Evolutionary conservation across 2,113 vertebrate species (phyloP), one percentile per base, ranked within the genome.

Genomic region (Coreoperca whiteheadi): DNA sequence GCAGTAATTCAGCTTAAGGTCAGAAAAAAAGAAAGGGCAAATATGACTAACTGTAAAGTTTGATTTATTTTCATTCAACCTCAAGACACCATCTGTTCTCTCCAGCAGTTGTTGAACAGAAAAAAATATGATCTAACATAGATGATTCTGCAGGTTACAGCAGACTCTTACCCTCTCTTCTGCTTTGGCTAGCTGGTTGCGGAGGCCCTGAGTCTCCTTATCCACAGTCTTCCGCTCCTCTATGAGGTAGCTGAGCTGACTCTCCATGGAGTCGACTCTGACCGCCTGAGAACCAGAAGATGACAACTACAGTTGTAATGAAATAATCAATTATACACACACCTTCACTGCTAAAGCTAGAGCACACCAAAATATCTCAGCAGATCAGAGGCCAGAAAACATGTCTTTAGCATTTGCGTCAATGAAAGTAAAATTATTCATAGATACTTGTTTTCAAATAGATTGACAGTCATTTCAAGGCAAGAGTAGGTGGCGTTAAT

Each of bases 101-200:
- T 9, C 39, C 39, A 41, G 39, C 39, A 41, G 39, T 9, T 41
- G 46, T 48, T 48, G 46, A 48, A 48, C 4, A 48, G 46, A 48
- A 48, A 50, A 37, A n/a, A 9, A 0, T 10, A 12, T 12, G 10
- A 63, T 39, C 34, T 7, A 23, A 63, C 32, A 59, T 15, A 43
- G 2, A 56, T 39, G 54, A 30, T 30, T 57, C 23, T 37, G 21
- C 37, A 15, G 23, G 14, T 43, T 10, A 12, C 37, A 82, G 59
- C n/a, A 50, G 74, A n/a, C 20, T 23, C 53, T 84, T 82, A 98
- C 97, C 95, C 93, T 96, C 64, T 97, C 97, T 50, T 97, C 96
- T 2, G 96, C 95, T 43, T 88, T 69, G 0, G 76, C 46, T 4
- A 97, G 94, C 89, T 97, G 96, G 0, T 87, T 83, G 86, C 93